phyloP scores from a whole-genome alignment of 2,797 vertebrate species.

The Chaetophractus vellerosus region DNA sequence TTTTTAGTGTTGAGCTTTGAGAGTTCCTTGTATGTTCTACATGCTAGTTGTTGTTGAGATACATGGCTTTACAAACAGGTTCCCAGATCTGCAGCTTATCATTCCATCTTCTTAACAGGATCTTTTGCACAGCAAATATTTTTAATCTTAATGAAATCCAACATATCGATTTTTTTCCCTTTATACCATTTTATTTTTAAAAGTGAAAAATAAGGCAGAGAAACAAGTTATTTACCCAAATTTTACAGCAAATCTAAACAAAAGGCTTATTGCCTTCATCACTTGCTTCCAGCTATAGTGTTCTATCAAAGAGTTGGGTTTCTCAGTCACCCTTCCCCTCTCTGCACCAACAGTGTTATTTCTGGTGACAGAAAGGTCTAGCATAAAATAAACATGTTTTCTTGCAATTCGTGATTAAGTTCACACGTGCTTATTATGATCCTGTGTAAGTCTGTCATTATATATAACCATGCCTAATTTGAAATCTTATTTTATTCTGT shows the following conservation, averaged over 20 bases:
- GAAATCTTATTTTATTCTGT: neutral
- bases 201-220: neutral
- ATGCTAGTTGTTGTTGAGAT: neutral
- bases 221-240: neutral
- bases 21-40: neutral
- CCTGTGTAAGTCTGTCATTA: neutral
- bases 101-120: neutral
- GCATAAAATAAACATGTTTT: neutral
- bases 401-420: neutral
- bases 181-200: neutral
- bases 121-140: neutral
- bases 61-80: neutral
- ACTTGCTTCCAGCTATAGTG: neutral
- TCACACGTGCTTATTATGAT: neutral
- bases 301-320: neutral
- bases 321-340: neutral
- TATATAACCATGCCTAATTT: neutral
- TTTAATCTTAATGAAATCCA: conserved; percentile 27
- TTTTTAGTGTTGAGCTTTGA: neutral
- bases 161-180: neutral
- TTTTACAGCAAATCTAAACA: neutral
- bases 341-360: neutral
- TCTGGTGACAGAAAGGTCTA: neutral
- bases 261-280: neutral
- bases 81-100: neutral